Evolutionary conservation across 2,113 vertebrate species (phyloP), one percentile per base, ranked within the genome.

Genomic region (Campylorhamphus procurvoides): DNA sequence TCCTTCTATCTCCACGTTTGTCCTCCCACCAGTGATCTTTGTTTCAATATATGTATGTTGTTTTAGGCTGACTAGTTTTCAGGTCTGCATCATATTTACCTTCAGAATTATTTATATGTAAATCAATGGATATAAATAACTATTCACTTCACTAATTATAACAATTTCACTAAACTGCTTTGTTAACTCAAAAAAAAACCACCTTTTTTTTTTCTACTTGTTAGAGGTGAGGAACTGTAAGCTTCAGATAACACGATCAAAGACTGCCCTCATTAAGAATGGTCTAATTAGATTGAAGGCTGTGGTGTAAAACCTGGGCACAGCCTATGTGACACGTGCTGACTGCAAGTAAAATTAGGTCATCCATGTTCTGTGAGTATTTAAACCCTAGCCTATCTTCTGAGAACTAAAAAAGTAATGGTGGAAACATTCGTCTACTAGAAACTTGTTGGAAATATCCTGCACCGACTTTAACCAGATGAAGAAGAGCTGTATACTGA

Each of bases 361-460:
- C 0, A 0, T 25, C 25, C 14, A 3, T 27, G n/a, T 79, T 62
- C 58, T 20, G 7, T 11, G 6, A 12, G 9, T 22, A 31, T 84
- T 68, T 63, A 84, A 67, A 29, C 8, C 3, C 35, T 63, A 14
- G 3, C 3, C 8, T 62, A 4, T 59, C 25, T 72, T 63, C 44
- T 67, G 29, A 84, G 42, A 62, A 27, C 22, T 80, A 49, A 31
- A 40, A 42, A 42, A 46, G 9, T 12, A 75, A 22, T 25, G 3
- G 10, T 50, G 19, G 10, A 72, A 80, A 62, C 6, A 2, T 49
- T 62, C 3, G 4, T 59, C 7, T 40, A 3, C 15, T n/a, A 42
- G 40, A 80, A 74, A 81, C 7, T 9, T 56, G 4, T 55, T 17
- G 63, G 49, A 80, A 89, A 42, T 80, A 40, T 42, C 4, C 18